Percentiles rank a stretch among this genome's conserved stretches.
Conservation (phyloP, 2,113 vertebrate species). For the Prolemur simus region DNA sequence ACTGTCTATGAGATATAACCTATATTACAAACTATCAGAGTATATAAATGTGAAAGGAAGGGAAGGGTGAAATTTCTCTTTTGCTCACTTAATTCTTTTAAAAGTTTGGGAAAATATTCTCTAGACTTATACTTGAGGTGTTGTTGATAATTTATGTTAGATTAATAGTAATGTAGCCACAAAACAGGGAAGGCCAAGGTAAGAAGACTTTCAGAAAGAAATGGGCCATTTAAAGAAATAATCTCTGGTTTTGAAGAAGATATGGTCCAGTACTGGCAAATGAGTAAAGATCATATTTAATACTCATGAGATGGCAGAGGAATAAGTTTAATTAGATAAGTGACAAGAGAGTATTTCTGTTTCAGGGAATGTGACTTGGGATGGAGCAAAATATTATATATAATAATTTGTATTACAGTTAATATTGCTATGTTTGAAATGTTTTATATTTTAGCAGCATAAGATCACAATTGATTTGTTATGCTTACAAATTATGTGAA, state of each 20-base stretch:
- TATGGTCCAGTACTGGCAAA: not conserved
- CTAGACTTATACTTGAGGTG: not conserved
- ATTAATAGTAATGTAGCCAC: not conserved
- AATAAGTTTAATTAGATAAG: not conserved
- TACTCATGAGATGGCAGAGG: not conserved
- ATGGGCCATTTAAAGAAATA: not conserved
- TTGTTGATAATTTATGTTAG: not conserved
- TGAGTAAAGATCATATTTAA: not conserved
- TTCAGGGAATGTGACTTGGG: not conserved
- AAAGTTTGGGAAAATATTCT: not conserved
- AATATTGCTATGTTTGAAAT: not conserved
- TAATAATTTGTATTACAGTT: not conserved
- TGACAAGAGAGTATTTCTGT: not conserved
- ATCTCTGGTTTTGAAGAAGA: not conserved
- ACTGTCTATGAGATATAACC: not conserved
- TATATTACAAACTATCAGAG: not conserved
- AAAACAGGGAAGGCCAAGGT: accelerated
- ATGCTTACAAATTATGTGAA: not conserved
- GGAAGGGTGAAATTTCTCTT: not conserved
- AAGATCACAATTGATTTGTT: not conserved
- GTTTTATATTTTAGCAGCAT: not conserved
- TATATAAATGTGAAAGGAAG: not conserved
- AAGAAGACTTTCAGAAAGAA: not conserved
- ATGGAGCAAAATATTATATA: not conserved
- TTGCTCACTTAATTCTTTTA: not conserved